These are phyloP conservation scores for Globodera rostochiensis DNA, from an alignment of 1,140 invertebrate genomes.

Conservation along the genomic window DNA sequence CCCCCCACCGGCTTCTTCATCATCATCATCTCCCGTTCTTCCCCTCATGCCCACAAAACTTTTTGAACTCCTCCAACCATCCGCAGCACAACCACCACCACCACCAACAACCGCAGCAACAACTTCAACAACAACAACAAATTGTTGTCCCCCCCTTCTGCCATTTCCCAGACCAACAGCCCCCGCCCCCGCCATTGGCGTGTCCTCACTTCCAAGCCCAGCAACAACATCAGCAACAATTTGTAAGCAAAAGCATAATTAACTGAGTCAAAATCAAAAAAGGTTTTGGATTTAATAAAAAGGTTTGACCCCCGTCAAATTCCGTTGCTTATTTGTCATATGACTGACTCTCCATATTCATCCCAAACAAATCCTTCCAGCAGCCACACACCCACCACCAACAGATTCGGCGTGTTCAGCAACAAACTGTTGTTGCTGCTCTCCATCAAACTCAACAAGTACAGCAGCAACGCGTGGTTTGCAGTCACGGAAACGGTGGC, in stretches of 20 bases:
- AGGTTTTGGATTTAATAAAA: too few relatives aligned
- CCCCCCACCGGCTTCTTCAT: background rate
- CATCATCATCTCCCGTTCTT: background rate
- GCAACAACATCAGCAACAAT: background rate
- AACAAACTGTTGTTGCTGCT: slow-evolving; percentile 20
- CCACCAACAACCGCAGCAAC: slow-evolving; percentile 8
- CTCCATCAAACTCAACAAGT: slow-evolving; percentile 29
- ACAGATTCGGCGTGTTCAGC: slow-evolving; percentile 9
- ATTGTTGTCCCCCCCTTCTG: slow-evolving; percentile 17
- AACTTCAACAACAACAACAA: slow-evolving; percentile 17
- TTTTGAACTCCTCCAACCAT: background rate
- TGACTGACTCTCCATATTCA: too few relatives aligned
- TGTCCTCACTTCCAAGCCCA: background rate
- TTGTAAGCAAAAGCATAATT: background rate
- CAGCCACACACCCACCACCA: slow-evolving; percentile 15
- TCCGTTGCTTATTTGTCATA: too few relatives aligned
- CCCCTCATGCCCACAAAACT: background rate
- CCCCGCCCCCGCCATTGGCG: background rate
- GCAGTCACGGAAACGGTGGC: slow-evolving; percentile 43
- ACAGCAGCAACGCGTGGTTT: slow-evolving; percentile 5
- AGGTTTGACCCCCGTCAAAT: too few relatives aligned
- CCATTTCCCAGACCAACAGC: slow-evolving; percentile 6
- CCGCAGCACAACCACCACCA: slow-evolving; percentile 7
- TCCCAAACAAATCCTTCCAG: background rate
- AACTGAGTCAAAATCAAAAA: too few relatives aligned